A percentile compares a stretch with the other conserved stretches of the same genome.
phyloP scores from a whole-genome alignment of 2,113 vertebrate genomes.

The Cochlearius cochlearius region DNA sequence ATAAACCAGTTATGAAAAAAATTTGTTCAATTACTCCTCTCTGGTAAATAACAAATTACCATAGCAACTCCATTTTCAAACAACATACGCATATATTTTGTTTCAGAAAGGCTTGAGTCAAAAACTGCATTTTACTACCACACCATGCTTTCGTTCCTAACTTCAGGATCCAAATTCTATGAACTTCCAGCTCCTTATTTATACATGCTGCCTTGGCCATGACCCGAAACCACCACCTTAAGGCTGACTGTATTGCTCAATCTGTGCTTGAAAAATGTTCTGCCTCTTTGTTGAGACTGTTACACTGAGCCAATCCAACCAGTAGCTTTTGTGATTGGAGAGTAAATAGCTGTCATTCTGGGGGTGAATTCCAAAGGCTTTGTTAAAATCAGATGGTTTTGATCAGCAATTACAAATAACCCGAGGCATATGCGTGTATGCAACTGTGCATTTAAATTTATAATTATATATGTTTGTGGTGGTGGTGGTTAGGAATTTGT shows the following conservation, averaged over 20 bases:
- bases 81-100: conserved; percentile 22
- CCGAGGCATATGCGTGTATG: neutral
- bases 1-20: conserved; percentile 43
- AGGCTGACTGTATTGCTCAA: neutral
- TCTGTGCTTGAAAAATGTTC: neutral
- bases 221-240: neutral
- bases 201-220: neutral
- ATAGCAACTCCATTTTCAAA: conserved; percentile 65
- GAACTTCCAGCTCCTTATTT: neutral
- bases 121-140: neutral
- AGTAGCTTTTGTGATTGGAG: neutral
- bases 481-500: neutral
- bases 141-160: neutral
- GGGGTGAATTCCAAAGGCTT: neutral
- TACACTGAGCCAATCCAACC: neutral
- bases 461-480: neutral
- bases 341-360: neutral
- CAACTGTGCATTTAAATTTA: neutral
- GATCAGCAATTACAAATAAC: neutral
- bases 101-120: neutral
- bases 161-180: neutral
- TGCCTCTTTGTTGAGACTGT: neutral
- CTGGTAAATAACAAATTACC: conserved; percentile 67
- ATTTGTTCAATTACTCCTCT: conserved; percentile 41
- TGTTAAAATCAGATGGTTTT: neutral